phyloP scores from a whole-genome alignment of 2,113 vertebrate genomes.

The Zosterops pallidus region DNA sequence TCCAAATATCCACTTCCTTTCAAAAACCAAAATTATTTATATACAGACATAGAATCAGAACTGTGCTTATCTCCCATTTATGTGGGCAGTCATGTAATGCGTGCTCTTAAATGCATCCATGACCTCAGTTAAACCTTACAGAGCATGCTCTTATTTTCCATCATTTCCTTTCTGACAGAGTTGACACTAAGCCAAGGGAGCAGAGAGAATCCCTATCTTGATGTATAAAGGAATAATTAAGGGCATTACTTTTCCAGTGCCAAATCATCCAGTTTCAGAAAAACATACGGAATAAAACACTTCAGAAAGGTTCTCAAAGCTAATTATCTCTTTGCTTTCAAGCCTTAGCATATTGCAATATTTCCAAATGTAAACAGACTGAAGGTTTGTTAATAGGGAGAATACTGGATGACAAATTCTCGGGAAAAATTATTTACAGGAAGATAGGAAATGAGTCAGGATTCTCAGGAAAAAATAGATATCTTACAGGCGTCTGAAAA shows the following conservation, averaged over 20 bases:
- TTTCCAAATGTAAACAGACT: conserved; percentile 4
- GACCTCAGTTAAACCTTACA: conserved; percentile 28
- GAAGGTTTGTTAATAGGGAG: background rate
- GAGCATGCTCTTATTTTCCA: background rate
- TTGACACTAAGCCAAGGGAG: background rate
- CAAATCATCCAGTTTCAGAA: background rate
- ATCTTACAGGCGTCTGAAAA: conserved; percentile 30
- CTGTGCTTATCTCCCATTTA: background rate
- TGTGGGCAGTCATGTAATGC: background rate
- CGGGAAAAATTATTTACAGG: conserved; percentile 46
- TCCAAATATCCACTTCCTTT: background rate
- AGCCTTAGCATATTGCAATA: background rate
- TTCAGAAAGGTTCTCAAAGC: background rate
- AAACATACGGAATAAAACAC: background rate
- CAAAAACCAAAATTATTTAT: background rate
- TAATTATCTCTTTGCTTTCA: background rate
- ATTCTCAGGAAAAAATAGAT: conserved; percentile 47
- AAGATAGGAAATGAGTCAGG: conserved; percentile 68
- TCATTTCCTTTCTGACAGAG: background rate
- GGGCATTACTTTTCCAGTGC: background rate
- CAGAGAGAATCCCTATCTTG: background rate
- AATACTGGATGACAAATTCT: conserved; percentile 40
- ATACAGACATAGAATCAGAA: background rate
- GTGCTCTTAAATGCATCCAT: background rate
- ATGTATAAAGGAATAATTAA: conserved; percentile 4